Base-by-base conservation (phyloP, 2,113 vertebrate species). In the Atlantisia rogersi region DNA sequence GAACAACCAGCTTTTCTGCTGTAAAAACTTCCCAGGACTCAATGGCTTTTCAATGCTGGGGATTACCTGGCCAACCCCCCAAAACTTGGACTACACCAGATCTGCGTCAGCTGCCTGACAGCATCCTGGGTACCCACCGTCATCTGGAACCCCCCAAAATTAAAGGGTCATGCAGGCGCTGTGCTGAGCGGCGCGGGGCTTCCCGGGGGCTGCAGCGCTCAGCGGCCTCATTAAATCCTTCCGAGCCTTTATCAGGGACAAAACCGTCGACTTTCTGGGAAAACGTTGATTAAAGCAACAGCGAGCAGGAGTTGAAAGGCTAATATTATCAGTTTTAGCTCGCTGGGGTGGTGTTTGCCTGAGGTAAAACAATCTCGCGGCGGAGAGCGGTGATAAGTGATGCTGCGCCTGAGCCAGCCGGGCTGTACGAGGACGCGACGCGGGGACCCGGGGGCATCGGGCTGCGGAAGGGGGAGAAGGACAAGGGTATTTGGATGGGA, bases 41-140 rank as follows among this genome's bases (percentile, higher is more conserved):
- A 1, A 2, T 9, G 52, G 10, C 11, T 64, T 79, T 74, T 69
- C 6, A 4, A 13, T 0, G 25, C 14, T 2, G 1, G 24, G 53
- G 39, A 21, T 86, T 18, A 20, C 16, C 1, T 0, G 2, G 7
- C 17, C 40, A 48, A 20, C 14, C 12, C 35, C 58, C 5, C 15
- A 10, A 3, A 81, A 7, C 46, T 35, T 21, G 46, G n/a, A 15
- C 15, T 2, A 2, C 20, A 32, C 1, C 0, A 2, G 32, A 15
- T 9, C 12, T 1, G 44, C 4, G 21, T 4, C 4, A 13, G 25
- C 42, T 35, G 5, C 64, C 28, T 25, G 19, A 10, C 0, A 15
- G 5, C 21, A 4, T 2, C 52, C 56, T 2, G 74, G 58, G 21
- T 37, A 24, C 28, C 21, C 9, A 2, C 15, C 1, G 0, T 29